A percentile compares a stretch with the other conserved stretches of the same genome.
Evolutionary conservation across 2,888 invertebrate genomes (phyloP).

Genomic region (Abscondita cerata): DNA sequence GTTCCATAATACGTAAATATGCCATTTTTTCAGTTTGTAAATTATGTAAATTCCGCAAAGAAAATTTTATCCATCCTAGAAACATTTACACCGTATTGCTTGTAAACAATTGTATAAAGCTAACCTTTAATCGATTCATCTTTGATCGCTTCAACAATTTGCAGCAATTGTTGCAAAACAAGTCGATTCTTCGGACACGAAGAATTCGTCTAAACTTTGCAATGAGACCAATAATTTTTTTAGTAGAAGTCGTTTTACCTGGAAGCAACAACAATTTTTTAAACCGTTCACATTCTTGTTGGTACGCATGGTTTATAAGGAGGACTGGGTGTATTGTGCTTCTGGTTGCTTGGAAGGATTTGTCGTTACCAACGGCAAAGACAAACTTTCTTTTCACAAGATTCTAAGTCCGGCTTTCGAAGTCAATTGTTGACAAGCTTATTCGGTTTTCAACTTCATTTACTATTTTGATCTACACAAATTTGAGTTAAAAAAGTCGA

Average conservation of each 20-base stretch:
- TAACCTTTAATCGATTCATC: constrained; percentile 51
- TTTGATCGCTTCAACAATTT: constrained; percentile 57
- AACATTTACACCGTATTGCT: no score
- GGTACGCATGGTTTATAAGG: constrained; percentile 62
- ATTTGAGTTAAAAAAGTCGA: no score
- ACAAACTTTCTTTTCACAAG: constrained; percentile 70
- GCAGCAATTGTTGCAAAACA: constrained; percentile 72
- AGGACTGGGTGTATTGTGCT: constrained; percentile 19
- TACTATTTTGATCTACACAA: constrained; percentile 50
- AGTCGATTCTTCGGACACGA: constrained; percentile 62
- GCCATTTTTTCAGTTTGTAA: constrained; percentile 70
- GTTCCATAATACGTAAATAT: constrained; percentile 72
- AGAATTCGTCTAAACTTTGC: constrained; percentile 66
- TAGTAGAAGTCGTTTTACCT: no score
- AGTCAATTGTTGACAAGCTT: constrained; percentile 51
- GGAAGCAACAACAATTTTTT: constrained; percentile 70
- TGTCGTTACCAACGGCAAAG: constrained; percentile 51
- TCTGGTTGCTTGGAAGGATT: constrained; percentile 41
- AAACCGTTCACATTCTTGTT: constrained; percentile 67
- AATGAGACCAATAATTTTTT: no score
- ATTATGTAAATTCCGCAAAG: constrained; percentile 62
- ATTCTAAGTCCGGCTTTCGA: constrained; percentile 76
- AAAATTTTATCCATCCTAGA: constrained; percentile 72
- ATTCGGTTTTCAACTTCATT: constrained; percentile 49
- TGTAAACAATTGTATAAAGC: no score